Evolutionary conservation across 1,140 invertebrate species (phyloP).

Genomic region (Zaprionus kolodkinae): DNA sequence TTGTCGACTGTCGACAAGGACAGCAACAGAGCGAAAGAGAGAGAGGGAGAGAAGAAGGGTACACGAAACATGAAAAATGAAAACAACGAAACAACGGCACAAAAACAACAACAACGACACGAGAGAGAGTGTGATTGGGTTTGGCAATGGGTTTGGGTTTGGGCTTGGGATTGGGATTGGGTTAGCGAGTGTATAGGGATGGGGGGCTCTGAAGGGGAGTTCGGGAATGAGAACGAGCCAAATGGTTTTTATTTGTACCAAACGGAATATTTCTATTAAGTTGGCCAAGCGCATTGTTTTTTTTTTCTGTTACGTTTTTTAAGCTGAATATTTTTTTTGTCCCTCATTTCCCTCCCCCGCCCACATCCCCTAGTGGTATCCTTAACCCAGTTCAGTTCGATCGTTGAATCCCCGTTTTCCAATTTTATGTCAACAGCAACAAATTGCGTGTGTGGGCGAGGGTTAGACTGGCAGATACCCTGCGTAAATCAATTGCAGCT

Average conservation of each 20-base stretch:
- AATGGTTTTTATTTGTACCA: slow-evolving; percentile 76
- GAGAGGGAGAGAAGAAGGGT: slow-evolving; percentile 23
- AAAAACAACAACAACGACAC: slow-evolving; percentile 18
- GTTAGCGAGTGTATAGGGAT: not conserved
- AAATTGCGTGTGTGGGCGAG: not conserved
- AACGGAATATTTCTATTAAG: slow-evolving; percentile 68
- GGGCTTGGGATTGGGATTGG: not conserved
- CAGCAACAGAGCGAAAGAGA: slow-evolving; percentile 18
- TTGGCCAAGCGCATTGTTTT: slow-evolving; percentile 58
- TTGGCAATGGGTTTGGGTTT: not conserved
- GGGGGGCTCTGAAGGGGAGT: too few species aligned
- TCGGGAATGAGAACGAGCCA: slow-evolving; percentile 36
- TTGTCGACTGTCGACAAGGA: slow-evolving; percentile 88
- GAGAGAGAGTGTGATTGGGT: not conserved
- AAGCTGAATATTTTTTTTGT: slow-evolving; percentile 8
- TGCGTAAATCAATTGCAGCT: not conserved
- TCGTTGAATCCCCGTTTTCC: slow-evolving; percentile 6
- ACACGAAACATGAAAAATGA: slow-evolving; percentile 19
- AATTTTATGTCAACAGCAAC: slow-evolving; percentile 53
- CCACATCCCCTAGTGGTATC: not conserved
- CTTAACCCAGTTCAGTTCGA: not conserved
- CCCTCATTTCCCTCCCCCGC: not conserved
- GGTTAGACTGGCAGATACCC: not conserved
- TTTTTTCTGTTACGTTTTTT: slow-evolving; percentile 44
- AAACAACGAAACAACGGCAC: slow-evolving; percentile 16